Percentiles rank a stretch among this genome's conserved stretches.
These are phyloP conservation scores for Discoglossus pictus DNA, from an alignment of 2,797 vertebrate species.

Conservation along the genomic window DNA sequence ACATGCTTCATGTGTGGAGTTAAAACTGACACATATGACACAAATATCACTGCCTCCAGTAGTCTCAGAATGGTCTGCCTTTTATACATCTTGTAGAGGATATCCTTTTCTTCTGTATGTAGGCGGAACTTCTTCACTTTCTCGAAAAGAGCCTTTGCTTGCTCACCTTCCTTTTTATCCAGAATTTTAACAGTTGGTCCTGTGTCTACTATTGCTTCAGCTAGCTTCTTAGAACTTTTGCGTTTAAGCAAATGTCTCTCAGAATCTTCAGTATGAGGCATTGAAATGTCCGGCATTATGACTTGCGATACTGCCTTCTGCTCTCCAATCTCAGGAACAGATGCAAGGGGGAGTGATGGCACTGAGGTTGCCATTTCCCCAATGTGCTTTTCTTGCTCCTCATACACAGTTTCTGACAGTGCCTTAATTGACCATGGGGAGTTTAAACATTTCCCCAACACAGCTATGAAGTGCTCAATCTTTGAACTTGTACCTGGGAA, in stretches of 20 bases:
- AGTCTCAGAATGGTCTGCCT: conserved; percentile 75
- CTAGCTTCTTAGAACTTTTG: background rate
- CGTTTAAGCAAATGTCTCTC: background rate
- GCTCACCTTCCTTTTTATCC: conserved; percentile 77
- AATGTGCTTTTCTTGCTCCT: conserved; percentile 65
- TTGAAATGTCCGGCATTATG: conserved; percentile 61
- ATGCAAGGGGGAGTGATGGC: conserved; percentile 61
- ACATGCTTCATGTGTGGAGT: conserved; percentile 72
- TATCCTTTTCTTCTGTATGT: conserved; percentile 74
- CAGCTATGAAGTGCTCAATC: conserved; percentile 76
- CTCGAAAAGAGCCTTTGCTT: conserved; percentile 80
- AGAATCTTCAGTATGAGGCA: background rate
- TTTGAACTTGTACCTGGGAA: conserved; percentile 75
- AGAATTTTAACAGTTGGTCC: conserved; percentile 66
- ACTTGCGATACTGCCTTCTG: conserved; percentile 62
- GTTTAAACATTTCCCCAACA: conserved; percentile 77
- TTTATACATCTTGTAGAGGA: conserved; percentile 73
- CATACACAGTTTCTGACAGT: conserved; percentile 73
- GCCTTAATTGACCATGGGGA: conserved; percentile 77
- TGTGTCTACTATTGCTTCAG: conserved; percentile 62
- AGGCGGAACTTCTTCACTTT: conserved; percentile 76
- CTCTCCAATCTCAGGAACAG: conserved; percentile 55
- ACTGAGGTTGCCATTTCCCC: conserved; percentile 62
- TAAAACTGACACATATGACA: conserved; percentile 71
- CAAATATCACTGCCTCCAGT: conserved; percentile 68